Percentiles rank a stretch among this genome's conserved stretches.
phyloP scores from a whole-genome alignment of 2,888 invertebrate genomes.

The Acanthosepion esculentum region DNA sequence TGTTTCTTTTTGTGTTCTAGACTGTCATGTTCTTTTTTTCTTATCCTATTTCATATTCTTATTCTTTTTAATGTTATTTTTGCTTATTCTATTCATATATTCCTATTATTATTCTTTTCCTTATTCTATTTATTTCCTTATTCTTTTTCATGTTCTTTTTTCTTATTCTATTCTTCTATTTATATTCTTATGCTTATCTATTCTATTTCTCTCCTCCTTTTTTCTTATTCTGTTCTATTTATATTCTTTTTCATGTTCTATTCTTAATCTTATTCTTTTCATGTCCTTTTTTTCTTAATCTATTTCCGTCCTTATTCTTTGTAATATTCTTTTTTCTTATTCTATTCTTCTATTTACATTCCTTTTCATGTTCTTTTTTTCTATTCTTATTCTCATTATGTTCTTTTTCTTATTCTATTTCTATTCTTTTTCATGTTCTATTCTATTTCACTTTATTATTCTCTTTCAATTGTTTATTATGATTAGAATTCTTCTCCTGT shows the following conservation, averaged over 20 bases:
- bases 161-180: neutral
- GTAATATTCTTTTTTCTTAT: neutral
- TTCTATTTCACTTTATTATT: neutral
- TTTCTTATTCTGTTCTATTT: neutral
- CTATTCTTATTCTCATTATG: neutral
- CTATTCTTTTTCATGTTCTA: neutral
- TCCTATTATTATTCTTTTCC: neutral
- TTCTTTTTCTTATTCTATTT: neutral
- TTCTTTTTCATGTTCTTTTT: neutral
- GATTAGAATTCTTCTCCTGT: neutral
- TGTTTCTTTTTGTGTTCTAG: neutral
- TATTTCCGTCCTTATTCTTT: neutral
- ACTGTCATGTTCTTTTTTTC: neutral
- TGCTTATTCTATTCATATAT: neutral
- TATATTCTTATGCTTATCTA: neutral
- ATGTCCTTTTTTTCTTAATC: too few relatives aligned
- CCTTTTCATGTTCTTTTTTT: too few relatives aligned
- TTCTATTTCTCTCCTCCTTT: neutral
- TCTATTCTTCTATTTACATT: neutral
- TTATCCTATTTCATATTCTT: neutral
- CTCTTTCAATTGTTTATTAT: neutral
- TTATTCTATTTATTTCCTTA: neutral
- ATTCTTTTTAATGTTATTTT: neutral
- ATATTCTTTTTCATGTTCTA: neutral
- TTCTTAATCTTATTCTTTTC: too few relatives aligned